Base-by-base conservation (phyloP, 2,113 vertebrate genomes). In the Artemisiospiza belli region DNA sequence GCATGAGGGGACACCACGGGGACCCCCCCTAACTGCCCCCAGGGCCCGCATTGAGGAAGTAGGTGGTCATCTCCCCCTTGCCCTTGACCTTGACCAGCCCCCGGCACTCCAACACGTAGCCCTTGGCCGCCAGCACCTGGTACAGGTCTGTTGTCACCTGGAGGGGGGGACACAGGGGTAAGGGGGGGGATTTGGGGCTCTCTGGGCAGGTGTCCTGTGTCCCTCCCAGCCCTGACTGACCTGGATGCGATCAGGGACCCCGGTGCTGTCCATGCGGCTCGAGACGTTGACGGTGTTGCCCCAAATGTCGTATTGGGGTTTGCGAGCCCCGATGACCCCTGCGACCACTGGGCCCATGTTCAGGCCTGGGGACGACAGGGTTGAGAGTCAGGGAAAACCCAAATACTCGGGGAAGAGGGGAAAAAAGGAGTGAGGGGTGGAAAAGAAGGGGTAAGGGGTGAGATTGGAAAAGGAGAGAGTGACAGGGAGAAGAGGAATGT, bases 21-120 rank as follows among this genome's bases (percentile, higher is more conserved):
- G 30, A 30, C 5, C 94, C 98, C 98, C 97, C 98, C 98, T 99
- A 99, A 98, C 98, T 99, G 92, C 97, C 98, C 44, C 97, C 97
- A 2, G 99, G 99, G 47, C 98, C 99, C 1, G 99, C 98, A 21
- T 99, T 99, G 97, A 99, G 98, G 98, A 99, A 99, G 97, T 99
- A 99, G 94, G 99, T 99, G 80, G 98, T 99, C 99, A 99, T 99
- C 96, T 99, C 99, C n/a, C 99, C 99, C 97, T 99, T 99, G 87
- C 99, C 99, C 97, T 99, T 99, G 91, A 99, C 99, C 96, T 99
- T 99, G 43, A 99, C 98, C 47, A 99, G 98, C 27, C 99, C 99
- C 28, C 99, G 98, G 76, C 98, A 99, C 97, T 99, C 99, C 98
- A 99, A 94, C 94, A 98, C 98, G 74, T 99, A 99, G 80, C 98